Base-by-base conservation (phyloP, 2,888 invertebrate genomes). In the Synergus umbraculus region DNA sequence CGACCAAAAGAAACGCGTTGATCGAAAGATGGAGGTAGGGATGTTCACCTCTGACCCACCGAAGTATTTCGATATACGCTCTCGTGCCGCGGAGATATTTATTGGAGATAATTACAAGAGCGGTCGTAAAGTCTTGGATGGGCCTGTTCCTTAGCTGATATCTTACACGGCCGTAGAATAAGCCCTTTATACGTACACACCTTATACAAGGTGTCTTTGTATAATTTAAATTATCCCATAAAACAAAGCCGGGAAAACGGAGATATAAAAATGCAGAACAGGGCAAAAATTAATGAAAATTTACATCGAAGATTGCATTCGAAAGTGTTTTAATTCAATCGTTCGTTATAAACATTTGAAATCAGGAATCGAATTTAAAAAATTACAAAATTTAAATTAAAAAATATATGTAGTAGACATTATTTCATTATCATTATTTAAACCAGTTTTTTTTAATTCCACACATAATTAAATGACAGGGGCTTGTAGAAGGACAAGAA, bases 51-150 rank as follows among this genome's bases (percentile, higher is more conserved):
- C 84, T 88, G 90, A 92, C 91, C 92, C 85, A 78, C 86, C 86
- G 83, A 87, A 89, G 90, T 90, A 90, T 91, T 90, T 90, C 89
- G 89, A 91, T 90, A 88, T 87, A 89, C 87, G 88, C 88, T 91
- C 91, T 91, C 91, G 90, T 90, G 91, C 91, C 90, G 89, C 88
- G 87, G 88, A 91, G 92, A 92, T 91, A 92, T 92, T 92, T 92
- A 92, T 91, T 91, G 92, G 86, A 92, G 92, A 92, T 92, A 92
- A 92, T 92, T 92, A 91, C 90, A 91, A 90, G 91, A 90, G 89
- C 89, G 92, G 88, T 91, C 92, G 90, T 92, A 92, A 92, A 92
- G 88, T 91, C 90, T 89, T 85, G 87, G 86, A 87, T 87, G 88
- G 88, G 86, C 87, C 88, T 87, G 87, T 89, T 89, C 87, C 88